Conservation (phyloP, 2,113 vertebrate genomes). For the Marcusenius ussheri region DNA sequence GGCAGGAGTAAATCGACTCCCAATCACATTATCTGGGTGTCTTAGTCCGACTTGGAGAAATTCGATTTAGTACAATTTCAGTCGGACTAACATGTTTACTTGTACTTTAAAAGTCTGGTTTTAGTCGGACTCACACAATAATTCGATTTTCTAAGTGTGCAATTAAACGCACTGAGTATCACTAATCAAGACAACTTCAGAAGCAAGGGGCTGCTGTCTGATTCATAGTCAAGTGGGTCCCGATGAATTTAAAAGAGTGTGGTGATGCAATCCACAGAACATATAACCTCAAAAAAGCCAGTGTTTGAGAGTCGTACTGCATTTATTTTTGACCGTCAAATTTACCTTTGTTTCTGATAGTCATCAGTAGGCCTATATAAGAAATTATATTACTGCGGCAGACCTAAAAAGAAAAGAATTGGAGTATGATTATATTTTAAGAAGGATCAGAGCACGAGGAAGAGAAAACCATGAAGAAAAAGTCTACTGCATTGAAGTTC, state of each 20-base stretch:
- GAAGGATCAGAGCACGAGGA: neutral
- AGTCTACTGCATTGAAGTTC: neutral
- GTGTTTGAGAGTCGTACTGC: neutral
- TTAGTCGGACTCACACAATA: too few relatives aligned
- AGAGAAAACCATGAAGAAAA: neutral
- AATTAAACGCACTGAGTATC: neutral
- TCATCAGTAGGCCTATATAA: neutral
- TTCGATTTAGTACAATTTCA: too few relatives aligned
- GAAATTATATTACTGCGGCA: neutral
- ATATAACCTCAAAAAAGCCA: neutral
- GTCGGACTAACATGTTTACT: too few relatives aligned
- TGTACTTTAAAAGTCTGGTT: too few relatives aligned
- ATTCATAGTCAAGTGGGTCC: neutral
- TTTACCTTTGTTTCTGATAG: neutral
- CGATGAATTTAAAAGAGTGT: neutral
- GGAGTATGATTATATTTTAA: neutral
- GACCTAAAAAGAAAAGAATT: neutral
- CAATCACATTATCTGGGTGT: too few relatives aligned
- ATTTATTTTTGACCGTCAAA: neutral
- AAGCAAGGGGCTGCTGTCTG: neutral
- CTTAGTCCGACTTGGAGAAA: too few relatives aligned
- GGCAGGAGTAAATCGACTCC: too few relatives aligned
- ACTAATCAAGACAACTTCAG: neutral
- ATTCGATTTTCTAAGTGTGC: too few relatives aligned
- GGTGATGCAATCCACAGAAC: conserved; percentile 14